Conservation (phyloP, 2,888 invertebrate genomes). For the Ommatoiulus sabulosus region DNA sequence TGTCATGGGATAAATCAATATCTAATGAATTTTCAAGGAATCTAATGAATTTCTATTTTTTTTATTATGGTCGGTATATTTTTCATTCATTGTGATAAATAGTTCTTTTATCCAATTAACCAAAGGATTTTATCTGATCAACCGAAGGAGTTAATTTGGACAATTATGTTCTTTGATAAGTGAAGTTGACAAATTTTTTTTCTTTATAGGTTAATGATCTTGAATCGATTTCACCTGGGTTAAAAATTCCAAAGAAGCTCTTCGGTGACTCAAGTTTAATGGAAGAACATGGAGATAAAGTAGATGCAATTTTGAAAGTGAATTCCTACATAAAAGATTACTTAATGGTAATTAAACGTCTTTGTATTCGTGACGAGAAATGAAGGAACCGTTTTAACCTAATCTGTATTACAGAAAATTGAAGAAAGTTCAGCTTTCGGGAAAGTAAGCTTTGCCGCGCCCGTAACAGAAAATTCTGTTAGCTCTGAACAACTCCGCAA, state of each 20-base stretch:
- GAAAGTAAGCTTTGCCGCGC: neutral
- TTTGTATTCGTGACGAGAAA: neutral
- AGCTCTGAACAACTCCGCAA: neutral
- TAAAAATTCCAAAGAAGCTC: neutral
- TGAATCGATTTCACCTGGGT: neutral
- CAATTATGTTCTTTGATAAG: neutral
- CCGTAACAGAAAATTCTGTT: neutral
- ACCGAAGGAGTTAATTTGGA: too few relatives aligned
- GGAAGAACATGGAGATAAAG: neutral
- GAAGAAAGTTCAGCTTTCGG: neutral
- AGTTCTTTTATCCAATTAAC: too few relatives aligned
- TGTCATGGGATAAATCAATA: too few relatives aligned
- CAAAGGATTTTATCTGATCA: too few relatives aligned
- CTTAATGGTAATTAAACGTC: neutral
- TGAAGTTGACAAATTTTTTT: neutral
- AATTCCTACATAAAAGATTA: neutral
- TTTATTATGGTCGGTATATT: neutral
- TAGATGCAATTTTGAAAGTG: slow-evolving; percentile 30
- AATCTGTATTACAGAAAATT: neutral
- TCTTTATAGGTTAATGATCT: neutral
- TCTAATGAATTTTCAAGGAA: neutral
- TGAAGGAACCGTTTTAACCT: neutral
- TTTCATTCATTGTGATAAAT: neutral
- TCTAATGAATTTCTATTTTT: neutral
- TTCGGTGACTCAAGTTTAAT: neutral